Conservation (phyloP, 2,113 vertebrate species). For the Paramormyrops kingsleyae region DNA sequence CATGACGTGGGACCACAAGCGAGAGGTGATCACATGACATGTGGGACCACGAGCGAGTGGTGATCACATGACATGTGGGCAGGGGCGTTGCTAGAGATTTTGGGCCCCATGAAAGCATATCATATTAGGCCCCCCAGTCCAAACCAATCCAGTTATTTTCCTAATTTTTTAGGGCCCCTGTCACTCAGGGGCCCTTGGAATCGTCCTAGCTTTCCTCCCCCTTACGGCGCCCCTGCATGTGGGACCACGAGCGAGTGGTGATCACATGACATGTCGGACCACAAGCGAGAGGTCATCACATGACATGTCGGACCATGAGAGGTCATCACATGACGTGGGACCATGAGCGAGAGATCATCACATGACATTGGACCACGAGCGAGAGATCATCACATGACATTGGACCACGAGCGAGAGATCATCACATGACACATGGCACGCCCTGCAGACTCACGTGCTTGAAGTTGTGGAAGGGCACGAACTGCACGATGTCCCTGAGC, state of each 20-base stretch:
- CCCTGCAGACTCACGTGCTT: conserved; percentile 77
- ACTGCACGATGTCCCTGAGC: conserved; percentile 93
- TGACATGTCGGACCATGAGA: not conserved
- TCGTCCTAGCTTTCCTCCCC: no score
- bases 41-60: not conserved
- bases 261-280: not conserved
- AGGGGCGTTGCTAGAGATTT: no score
- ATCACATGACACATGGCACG: not conserved
- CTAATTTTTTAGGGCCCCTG: no score
- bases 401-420: not conserved
- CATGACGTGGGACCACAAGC: not conserved
- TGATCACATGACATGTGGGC: not conserved
- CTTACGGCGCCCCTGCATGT: no score
- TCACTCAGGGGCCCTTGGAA: no score
- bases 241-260: not conserved
- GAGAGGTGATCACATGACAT: not conserved
- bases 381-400: not conserved
- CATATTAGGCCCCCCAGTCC: no score
- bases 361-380: not conserved
- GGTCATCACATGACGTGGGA: not conserved
- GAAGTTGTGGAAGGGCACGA: conserved; percentile 95
- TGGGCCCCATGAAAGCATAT: no score
- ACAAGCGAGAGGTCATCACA: not conserved
- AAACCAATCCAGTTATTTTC: no score
- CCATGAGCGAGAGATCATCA: not conserved